Evolutionary conservation across 2,113 vertebrate genomes (phyloP).

Genomic region (Phrynocephalus versicolor): DNA sequence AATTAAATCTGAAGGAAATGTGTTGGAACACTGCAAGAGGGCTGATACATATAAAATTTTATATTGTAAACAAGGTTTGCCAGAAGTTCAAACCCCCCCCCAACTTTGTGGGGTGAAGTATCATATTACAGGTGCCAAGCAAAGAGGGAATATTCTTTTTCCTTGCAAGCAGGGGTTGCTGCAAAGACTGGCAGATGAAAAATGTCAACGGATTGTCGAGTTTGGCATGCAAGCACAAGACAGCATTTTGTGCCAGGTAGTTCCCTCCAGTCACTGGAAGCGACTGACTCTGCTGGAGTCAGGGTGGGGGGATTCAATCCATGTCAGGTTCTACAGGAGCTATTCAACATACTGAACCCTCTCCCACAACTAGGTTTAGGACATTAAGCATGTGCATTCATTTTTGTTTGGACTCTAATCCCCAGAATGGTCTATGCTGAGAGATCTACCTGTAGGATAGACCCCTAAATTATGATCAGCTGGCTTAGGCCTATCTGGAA

Average conservation of each 20-base stretch:
- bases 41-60: slow-evolving; percentile 73
- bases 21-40: slow-evolving; percentile 74
- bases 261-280: not conserved
- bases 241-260: not conserved
- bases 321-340: no score
- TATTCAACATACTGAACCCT: no score
- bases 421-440: not conserved
- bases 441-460: no score
- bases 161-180: not conserved
- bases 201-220: not conserved
- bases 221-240: not conserved
- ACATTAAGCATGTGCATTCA: no score
- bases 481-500: no score
- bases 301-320: no score
- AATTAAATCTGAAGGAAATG: slow-evolving; percentile 77
- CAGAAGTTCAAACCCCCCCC: slow-evolving; percentile 65
- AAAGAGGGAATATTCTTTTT: not conserved
- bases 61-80: slow-evolving; percentile 74
- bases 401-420: not conserved
- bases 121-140: not conserved
- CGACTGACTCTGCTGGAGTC: no score
- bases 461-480: no score
- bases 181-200: not conserved
- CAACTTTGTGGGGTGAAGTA: slow-evolving; percentile 56
- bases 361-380: no score